Conservation (phyloP, 2,888 invertebrate species). For the Lepidocyrtoides sp. region DNA sequence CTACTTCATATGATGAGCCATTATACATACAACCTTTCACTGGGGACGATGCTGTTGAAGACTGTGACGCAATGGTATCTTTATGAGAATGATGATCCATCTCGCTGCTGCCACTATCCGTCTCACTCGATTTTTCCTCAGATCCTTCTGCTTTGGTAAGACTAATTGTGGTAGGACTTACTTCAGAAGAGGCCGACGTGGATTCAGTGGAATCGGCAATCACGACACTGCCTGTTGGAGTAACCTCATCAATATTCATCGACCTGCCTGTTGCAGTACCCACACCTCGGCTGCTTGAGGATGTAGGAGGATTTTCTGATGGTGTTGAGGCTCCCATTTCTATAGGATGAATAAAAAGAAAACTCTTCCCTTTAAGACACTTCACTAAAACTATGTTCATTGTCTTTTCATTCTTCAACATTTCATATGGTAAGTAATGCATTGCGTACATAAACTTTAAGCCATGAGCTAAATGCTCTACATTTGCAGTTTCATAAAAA, state of each 20-base stretch:
- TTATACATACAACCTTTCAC: conserved; percentile 82
- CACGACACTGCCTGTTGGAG: conserved; percentile 52
- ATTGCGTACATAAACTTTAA: no score
- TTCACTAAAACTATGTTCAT: no score
- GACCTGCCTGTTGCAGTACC: conserved; percentile 70
- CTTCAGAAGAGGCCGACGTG: conserved; percentile 14
- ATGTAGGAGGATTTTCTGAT: not conserved
- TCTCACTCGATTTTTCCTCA: conserved; percentile 44
- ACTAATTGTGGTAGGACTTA: conserved; percentile 5
- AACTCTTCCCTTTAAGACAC: no score
- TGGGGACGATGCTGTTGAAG: conserved; percentile 60
- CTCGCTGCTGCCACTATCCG: conserved; percentile 71
- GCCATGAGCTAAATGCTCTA: no score
- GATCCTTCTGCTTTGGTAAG: not conserved
- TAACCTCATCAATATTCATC: conserved; percentile 71
- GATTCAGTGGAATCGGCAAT: conserved; percentile 69
- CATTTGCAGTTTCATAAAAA: no score
- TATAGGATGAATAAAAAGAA: not conserved
- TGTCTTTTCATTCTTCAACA: no score
- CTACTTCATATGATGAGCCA: conserved; percentile 86
- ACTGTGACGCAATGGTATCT: conserved; percentile 37
- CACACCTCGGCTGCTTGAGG: conserved; percentile 60
- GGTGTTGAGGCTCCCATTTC: conserved; percentile 50
- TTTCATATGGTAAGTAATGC: no score
- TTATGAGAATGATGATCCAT: conserved; percentile 22